Evolutionary conservation across 2,113 vertebrate species (phyloP), one percentile per base, ranked within the genome.

Genomic region (Plotosus lineatus): DNA sequence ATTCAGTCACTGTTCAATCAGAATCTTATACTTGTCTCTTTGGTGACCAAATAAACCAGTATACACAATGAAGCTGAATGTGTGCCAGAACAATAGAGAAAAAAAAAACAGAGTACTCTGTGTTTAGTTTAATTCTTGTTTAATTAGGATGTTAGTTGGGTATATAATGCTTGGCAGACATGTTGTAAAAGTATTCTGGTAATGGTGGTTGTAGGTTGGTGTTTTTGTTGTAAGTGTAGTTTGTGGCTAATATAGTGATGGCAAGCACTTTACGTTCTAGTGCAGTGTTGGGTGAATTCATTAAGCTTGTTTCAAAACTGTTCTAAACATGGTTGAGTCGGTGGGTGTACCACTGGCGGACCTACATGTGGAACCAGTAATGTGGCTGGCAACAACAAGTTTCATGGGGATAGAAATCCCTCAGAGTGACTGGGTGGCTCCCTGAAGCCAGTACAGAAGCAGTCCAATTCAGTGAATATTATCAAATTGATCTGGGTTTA

Each of bases 401-500:
- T 66, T 36, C 72, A 74, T 75, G 50, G 80, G 72, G 76, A 65
- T 75, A 38, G 60, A 75, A 81, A 75, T 50, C 51, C 58, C 76
- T 61, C 28, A 31, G 65, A 82, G 65, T 66, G n/a, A 80, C 21
- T 23, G 81, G 44, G 66, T 82, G 75, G 58, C 65, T 82, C 78
- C 79, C 71, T 40, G 83, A 68, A 58, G 78, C 40, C 44, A 55
- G 44, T 69, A 71, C 21, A 63, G 58, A 33, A 68, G 38, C 61
- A 68, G 19, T 81, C 26, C 31, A 48, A 33, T 65, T 56, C 33
- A 50, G 73, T 51, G 33, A 36, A 80, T 72, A 63, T 77, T n/a
- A 77, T 80, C 77, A 72, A 77, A 66, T 77, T 53, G 50, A 42
- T 77, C 66, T 65, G 3, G 72, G 73, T 82, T 80, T 82, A 71